Evolutionary conservation across 2,797 vertebrate genomes (phyloP).

Genomic region (Mionectes olivaceus): DNA sequence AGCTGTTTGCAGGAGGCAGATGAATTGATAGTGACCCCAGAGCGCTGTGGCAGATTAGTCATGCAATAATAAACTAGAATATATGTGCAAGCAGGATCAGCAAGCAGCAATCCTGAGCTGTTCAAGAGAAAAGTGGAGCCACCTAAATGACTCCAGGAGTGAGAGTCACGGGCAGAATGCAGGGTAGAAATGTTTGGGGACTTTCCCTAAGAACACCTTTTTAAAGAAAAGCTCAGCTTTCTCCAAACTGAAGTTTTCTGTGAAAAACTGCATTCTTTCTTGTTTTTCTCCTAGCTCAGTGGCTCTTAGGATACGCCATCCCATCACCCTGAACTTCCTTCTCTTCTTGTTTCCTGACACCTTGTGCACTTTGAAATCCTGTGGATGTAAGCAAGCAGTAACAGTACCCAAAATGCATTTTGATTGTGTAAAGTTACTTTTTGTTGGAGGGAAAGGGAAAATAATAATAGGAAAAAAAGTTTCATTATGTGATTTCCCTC

Average conservation of each 20-base stretch:
- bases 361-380: neutral
- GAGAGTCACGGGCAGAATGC: neutral
- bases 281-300: neutral
- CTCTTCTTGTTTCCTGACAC: neutral
- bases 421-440: neutral
- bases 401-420: neutral
- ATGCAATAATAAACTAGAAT: neutral
- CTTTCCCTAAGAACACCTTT: neutral
- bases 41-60: neutral
- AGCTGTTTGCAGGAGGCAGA: neutral
- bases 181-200: neutral
- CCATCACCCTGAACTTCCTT: neutral
- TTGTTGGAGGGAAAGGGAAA: neutral
- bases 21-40: neutral
- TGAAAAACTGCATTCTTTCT: neutral
- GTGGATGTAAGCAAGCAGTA: neutral
- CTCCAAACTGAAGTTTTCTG: neutral
- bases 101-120: neutral
- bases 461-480: neutral
- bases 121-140: neutral
- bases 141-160: neutral
- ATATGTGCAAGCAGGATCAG: neutral
- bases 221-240: neutral
- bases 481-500: neutral
- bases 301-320: neutral